Base-by-base conservation (phyloP, 2,113 vertebrate species). In the Nerophis lumbriciformis region DNA sequence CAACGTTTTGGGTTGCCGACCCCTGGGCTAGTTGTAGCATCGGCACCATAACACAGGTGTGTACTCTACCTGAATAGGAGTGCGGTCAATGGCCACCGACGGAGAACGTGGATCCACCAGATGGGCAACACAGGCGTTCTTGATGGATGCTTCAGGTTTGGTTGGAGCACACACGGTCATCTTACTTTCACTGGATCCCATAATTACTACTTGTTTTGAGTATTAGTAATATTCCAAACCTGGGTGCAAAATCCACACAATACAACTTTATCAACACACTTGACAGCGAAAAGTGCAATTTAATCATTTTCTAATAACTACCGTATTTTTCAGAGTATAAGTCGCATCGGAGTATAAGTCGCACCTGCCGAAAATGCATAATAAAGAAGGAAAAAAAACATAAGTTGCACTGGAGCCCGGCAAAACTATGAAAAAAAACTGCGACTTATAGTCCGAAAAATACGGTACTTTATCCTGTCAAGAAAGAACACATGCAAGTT, bases 81-180 rank as follows among this genome's bases (percentile, higher is more conserved):
- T 95, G 45, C 95, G 91, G 53, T 86, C 70, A 45, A 98, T 89
- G 1, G 78, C 92, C 0, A 77, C 69, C 4, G 90, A 93, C 0
- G 95, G 95, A 8, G 95, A 98, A 7, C 95, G 93, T 5, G 95
- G 96, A 59, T 97, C 96, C 0, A 78, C 63, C 9, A 95, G 85
- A 0, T 85, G 83, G 0, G 75, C 65, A 36, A 93, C 54, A 19
- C 78, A 89, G 3, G 56, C 79, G 69, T 90, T 89, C 65, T 76
- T 87, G 11, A 88, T 10, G 1, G 56, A 47, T 0, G 75, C 68
- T 2, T 88, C 79, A 6, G 83, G 82, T 39, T 90, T 91, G 6
- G 72, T 65, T 0, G 85, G 74, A 4, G 92, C 77, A 14, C 45
- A 85, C 3, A 72, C 86, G 3, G 69, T 55, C 5, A 85, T 76